Conservation (phyloP, 2,113 vertebrate species). For the mouse (Mus musculus) region GRCm39 chr7:79495001-79495500, state of each 20-base stretch:
- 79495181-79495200: not conserved
- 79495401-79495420: not conserved
- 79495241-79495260: not conserved
- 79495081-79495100: not conserved
- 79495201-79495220: not conserved
- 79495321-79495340: not conserved
- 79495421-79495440: too few species aligned
- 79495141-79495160: not conserved
- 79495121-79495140: not conserved
- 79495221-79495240: not conserved
- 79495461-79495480: too few species aligned
- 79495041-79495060: not conserved
- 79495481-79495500: too few species aligned
- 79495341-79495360: not conserved
- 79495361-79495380: not conserved
- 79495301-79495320: not conserved
- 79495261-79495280: not conserved
- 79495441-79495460: too few species aligned
- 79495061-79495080: not conserved
- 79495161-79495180: not conserved
- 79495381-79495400: not conserved
- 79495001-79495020: not conserved
- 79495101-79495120: not conserved
- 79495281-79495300: not conserved
- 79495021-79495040: not conserved